Conservation (phyloP, 2,113 vertebrate species). For the Athene noctua region DNA sequence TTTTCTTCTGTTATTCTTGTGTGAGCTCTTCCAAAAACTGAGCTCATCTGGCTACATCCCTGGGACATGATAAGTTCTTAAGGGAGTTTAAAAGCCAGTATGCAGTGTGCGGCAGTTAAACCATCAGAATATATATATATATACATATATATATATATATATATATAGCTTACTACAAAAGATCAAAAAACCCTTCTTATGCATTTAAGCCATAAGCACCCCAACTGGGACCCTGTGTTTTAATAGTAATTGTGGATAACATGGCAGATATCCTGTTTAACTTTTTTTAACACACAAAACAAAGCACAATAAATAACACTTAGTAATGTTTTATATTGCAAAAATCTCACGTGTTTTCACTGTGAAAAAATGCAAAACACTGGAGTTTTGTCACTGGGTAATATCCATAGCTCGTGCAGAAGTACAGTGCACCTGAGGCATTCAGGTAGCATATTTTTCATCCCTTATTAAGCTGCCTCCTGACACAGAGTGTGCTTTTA, state of each 20-base stretch:
- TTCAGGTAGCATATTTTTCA: not conserved
- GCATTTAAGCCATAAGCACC: not conserved
- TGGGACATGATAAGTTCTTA: not conserved
- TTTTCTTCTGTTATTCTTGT: not conserved
- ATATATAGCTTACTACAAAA: not conserved
- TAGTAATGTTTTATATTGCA: not conserved
- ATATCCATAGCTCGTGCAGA: not conserved
- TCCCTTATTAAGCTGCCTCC: not conserved
- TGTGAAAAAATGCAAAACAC: not conserved
- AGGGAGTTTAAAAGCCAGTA: not conserved
- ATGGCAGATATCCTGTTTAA: not conserved
- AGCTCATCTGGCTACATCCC: not conserved
- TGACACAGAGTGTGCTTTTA: not conserved
- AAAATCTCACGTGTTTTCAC: not conserved
- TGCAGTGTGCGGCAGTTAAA: not conserved
- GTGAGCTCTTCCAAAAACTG: not conserved
- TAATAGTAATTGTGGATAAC: not conserved
- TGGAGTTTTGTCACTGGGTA: not conserved
- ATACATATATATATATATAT: too few relatives aligned
- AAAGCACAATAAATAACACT: not conserved
- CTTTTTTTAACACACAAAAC: not conserved
- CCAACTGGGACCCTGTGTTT: not conserved
- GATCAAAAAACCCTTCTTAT: not conserved
- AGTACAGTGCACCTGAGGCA: not conserved
- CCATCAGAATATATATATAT: not conserved